Evolutionary conservation across 37 sponge, comb jelly and placozoan genomes (phyloP), one percentile per base, ranked within the genome.

Genomic region (Lycopodina hypogea): DNA sequence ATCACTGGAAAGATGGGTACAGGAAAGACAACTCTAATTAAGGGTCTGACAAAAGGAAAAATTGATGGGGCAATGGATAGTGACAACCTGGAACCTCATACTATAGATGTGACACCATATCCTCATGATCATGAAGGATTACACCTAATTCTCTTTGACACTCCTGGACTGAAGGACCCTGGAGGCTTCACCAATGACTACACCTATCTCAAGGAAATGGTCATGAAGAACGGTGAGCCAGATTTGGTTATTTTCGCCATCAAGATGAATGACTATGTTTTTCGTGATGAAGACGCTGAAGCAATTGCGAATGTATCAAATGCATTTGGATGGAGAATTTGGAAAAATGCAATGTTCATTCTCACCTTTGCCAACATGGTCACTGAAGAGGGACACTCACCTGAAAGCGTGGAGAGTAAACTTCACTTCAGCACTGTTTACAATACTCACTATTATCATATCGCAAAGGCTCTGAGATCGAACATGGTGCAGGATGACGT

Each of bases 311-410:
- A 73, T 1, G 12, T 73, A 41, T 28, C 74, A 14, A 30, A 51
- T 35, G 56, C 74, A 22, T 73, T 73, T 73, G 74, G 74, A 30
- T 33, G 41, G 56, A 35, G 21, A 2, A 9, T 45, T 21, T 73
- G 74, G 74, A 53, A 73, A 33, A 51, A 53, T 19, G 74, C 74
- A 1, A 21, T 73, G 42, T 73, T 73, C 53, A 24, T 73, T 4
- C 74, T 73, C n/a, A 55, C 74, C 15, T 73, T 73, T 73, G 74
- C 74, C 21, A 73, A 73, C 35, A 53, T n/a, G 34, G 53, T 73
- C 17, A 21, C n/a, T n/a, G n/a, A 70, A 41, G 28, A 4, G 14
- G 45, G 42, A 37, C 17, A 42, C 45, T 22, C 45, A 4, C 28
- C n/a, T 21, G 71, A 70, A 35, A 70, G 28, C 66, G 41, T 7